Evolutionary conservation across 1,140 invertebrate genomes (phyloP), one percentile per base, ranked within the genome.

Genomic region (Cyclina sinensis): DNA sequence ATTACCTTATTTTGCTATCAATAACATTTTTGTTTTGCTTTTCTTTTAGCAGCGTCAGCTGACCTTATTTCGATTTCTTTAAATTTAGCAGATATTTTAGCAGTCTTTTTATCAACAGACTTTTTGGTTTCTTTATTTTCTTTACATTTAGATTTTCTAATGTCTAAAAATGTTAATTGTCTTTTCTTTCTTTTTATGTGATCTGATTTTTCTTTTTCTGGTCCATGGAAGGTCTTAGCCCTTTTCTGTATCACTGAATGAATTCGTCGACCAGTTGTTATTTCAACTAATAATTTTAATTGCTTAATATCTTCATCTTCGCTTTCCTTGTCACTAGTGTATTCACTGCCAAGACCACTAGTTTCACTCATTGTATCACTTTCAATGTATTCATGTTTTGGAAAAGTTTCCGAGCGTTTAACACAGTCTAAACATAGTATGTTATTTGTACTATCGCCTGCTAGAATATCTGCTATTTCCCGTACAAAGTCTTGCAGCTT

Each of bases 41-140:
- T 65, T 68, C 46, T 73, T 27, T 24, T 27, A 73, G 82, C 48
- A 21, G 68, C 46, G n/a, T 84, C 30, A 1, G 65, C 82, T 73
- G 65, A 74, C 48, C 74, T 84, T 35, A 86, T 39, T 59, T 74
- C 68, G 21, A 86, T 35, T 24, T 86, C 84, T 78, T 86, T 86
- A 78, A 86, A 86, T 48, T 86, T 76, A 57, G 62, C 73, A 57
- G 68, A 62, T 74, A 86, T 65, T 62, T 37, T 86, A 39, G 70
- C 70, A 27, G 48, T 57, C 24, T 78, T 85, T 43, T 85, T 73
- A 74, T 85, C 82, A 48, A 21, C n/a, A 24, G n/a, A 68, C 24
- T 16, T 21, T 9, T 82, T 35, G 16, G 24, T 32, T 21, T 81
- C 21, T n/a, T 78, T 78, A 5, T 57, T 62, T 35, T 62, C 32